Evolutionary conservation across 2,113 vertebrate genomes (phyloP).

Genomic region (Python bivittatus): DNA sequence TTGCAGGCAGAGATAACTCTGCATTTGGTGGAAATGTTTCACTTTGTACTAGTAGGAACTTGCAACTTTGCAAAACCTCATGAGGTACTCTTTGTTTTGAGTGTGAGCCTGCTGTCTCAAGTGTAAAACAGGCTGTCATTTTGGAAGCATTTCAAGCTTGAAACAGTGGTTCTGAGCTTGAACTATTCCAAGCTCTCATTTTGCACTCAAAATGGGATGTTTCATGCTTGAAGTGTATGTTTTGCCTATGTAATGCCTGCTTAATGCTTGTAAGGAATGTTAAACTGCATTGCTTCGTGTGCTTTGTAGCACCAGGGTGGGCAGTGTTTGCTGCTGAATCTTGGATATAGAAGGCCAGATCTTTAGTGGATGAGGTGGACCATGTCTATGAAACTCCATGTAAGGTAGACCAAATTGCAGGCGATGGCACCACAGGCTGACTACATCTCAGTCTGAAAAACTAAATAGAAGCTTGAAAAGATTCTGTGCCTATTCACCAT

Average conservation of each 20-base stretch:
- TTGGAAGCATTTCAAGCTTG: no score
- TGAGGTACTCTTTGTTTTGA: neutral
- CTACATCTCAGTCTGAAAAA: neutral
- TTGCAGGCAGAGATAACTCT: neutral
- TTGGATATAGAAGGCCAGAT: neutral
- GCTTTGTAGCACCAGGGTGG: neutral
- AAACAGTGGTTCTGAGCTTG: neutral
- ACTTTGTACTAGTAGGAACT: neutral
- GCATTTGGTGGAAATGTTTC: no score
- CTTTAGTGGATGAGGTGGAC: neutral
- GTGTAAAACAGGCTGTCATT: no score
- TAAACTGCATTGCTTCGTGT: neutral
- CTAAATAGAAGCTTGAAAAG: constrained; percentile 26
- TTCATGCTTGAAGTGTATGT: neutral
- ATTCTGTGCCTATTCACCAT: constrained; percentile 17
- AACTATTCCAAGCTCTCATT: neutral
- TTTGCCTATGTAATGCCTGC: neutral
- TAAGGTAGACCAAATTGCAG: neutral
- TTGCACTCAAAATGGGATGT: neutral
- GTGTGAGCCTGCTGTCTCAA: neutral
- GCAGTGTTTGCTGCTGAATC: neutral
- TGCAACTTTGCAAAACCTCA: neutral
- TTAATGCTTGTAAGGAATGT: neutral
- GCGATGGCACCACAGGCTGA: constrained; percentile 29
- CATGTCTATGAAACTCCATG: neutral